These are phyloP conservation scores for Bombycilla garrulus DNA, from an alignment of 2,113 vertebrate species.

Conservation along the genomic window DNA sequence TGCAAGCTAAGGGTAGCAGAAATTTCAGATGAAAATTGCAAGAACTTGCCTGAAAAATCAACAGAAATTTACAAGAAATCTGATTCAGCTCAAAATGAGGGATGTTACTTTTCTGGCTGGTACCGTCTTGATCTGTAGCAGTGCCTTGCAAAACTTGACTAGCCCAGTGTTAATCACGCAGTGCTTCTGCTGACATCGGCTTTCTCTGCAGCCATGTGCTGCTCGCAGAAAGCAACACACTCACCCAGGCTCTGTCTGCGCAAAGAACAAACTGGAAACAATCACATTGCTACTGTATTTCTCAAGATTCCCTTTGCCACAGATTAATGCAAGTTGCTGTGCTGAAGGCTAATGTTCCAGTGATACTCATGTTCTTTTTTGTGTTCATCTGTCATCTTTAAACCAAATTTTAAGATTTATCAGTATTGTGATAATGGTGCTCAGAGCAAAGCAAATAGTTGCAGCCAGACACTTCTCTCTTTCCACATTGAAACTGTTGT, in stretches of 20 bases:
- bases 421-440: neutral
- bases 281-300: neutral
- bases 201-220: neutral
- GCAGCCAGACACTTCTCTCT: neutral
- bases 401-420: neutral
- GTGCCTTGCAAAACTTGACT: conserved; percentile 27
- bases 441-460: neutral
- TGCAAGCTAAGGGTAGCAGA: neutral
- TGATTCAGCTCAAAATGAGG: neutral
- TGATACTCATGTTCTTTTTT: neutral
- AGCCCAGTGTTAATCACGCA: neutral
- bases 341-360: neutral
- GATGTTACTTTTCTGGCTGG: neutral
- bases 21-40: neutral
- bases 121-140: neutral
- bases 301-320: conserved; percentile 35
- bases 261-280: neutral
- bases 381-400: neutral
- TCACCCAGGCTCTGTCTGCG: neutral
- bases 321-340: neutral
- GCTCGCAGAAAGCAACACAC: neutral
- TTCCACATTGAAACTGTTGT: neutral
- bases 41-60: neutral
- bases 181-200: conserved; percentile 28
- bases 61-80: neutral